A percentile compares a stretch with the other conserved stretches of the same genome.
These are phyloP conservation scores for Lerista edwardsae DNA, from an alignment of 2,797 vertebrate species.

Conservation along the genomic window DNA sequence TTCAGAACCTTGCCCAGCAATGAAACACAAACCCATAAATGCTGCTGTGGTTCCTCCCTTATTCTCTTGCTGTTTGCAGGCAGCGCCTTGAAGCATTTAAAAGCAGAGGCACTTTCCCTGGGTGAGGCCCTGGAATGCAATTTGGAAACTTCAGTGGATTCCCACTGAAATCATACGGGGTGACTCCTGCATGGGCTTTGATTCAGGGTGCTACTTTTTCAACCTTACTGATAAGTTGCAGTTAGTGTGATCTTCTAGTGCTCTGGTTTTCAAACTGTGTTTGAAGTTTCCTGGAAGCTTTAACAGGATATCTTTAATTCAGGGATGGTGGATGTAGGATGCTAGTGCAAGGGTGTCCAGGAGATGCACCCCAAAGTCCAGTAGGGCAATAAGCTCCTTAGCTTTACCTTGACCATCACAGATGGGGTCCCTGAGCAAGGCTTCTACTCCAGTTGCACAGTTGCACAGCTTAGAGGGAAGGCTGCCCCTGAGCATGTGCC, in stretches of 20 bases:
- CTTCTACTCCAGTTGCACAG: too few relatives aligned
- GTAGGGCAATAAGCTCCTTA: too few relatives aligned
- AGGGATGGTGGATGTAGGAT: too few relatives aligned
- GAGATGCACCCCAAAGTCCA: too few relatives aligned
- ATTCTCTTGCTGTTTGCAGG: not conserved
- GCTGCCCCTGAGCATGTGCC: too few relatives aligned
- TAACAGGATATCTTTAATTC: not conserved
- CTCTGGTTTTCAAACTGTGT: not conserved
- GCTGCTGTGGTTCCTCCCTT: not conserved
- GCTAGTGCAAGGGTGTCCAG: too few relatives aligned
- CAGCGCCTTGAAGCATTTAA: not conserved
- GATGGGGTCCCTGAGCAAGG: too few relatives aligned
- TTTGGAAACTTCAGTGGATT: too few relatives aligned
- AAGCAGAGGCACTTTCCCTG: not conserved
- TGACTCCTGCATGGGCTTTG: not conserved
- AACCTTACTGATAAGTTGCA: not conserved
- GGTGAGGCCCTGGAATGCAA: not conserved
- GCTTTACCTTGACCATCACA: too few relatives aligned
- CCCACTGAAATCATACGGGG: too few relatives aligned
- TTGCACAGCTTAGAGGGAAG: too few relatives aligned
- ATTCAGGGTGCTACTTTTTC: not conserved
- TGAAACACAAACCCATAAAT: not conserved
- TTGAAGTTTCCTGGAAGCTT: not conserved
- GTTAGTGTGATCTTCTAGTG: not conserved
- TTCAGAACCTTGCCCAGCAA: not conserved